phyloP scores from a whole-genome alignment of 2,797 vertebrate species.

The Eulemur coronatus region DNA sequence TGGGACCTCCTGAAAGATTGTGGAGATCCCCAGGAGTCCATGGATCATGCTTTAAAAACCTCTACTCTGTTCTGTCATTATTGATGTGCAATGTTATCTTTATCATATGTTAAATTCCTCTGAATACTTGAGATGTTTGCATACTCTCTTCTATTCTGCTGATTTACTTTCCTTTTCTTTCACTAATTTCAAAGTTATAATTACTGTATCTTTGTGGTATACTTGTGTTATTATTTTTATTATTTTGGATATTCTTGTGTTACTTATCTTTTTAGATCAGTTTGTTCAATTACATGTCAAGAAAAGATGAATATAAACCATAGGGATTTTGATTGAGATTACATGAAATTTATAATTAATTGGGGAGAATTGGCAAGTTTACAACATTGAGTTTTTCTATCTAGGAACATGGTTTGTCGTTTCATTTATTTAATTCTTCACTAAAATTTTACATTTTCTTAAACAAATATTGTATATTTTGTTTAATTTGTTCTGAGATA shows the following conservation, averaged over 20 bases:
- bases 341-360: conserved; percentile 37
- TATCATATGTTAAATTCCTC: background rate
- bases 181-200: background rate
- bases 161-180: background rate
- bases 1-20: background rate
- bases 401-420: background rate
- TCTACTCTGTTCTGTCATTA: background rate
- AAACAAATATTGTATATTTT: background rate
- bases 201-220: background rate
- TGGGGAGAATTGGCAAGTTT: background rate
- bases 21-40: background rate
- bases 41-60: background rate
- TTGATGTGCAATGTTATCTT: background rate
- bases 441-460: background rate
- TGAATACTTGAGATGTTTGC: background rate
- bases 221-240: background rate
- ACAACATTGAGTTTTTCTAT: background rate
- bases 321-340: background rate
- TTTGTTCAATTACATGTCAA: background rate
- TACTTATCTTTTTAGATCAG: background rate
- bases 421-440: background rate
- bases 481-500: background rate
- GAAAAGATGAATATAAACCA: background rate
- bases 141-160: background rate
- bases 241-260: background rate